These are phyloP conservation scores for Drosophila ogumai DNA, from an alignment of 1,140 invertebrate species.

Conservation along the genomic window DNA sequence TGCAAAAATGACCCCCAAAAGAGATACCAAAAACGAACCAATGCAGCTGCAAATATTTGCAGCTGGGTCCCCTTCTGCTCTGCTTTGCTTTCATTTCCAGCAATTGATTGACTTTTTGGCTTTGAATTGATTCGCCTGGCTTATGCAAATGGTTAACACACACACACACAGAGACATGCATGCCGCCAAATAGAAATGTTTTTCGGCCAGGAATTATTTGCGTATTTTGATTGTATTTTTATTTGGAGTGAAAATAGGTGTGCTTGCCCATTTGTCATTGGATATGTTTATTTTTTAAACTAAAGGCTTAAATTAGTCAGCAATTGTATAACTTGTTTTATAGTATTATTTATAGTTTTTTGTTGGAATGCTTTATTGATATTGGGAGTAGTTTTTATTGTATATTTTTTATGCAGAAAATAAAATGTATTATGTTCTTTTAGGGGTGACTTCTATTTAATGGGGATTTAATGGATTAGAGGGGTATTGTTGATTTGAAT, in stretches of 20 bases:
- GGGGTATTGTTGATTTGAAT: too few relatives aligned
- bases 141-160: constrained; percentile 55
- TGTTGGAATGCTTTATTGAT: background rate
- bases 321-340: background rate
- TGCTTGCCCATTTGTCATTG: constrained; percentile 4
- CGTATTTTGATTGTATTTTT: constrained; percentile 17
- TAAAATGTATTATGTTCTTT: background rate
- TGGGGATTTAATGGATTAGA: background rate
- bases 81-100: constrained; percentile 54
- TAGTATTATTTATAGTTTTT: background rate
- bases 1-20: constrained; percentile 18
- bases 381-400: too few relatives aligned
- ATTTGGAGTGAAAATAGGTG: constrained; percentile 1
- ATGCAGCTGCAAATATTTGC: constrained; percentile 41
- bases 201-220: constrained; percentile 37
- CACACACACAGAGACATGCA: background rate
- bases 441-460: background rate
- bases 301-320: constrained; percentile 10
- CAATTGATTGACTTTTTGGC: constrained; percentile 78
- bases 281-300: constrained; percentile 9
- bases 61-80: constrained; percentile 5
- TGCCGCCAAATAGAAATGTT: constrained; percentile 35
- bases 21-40: constrained; percentile 11
- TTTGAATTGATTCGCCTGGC: constrained; percentile 65
- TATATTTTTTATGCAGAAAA: background rate